Base-by-base conservation (phyloP, 2,888 invertebrate genomes). In the Crematogaster levior region DNA sequence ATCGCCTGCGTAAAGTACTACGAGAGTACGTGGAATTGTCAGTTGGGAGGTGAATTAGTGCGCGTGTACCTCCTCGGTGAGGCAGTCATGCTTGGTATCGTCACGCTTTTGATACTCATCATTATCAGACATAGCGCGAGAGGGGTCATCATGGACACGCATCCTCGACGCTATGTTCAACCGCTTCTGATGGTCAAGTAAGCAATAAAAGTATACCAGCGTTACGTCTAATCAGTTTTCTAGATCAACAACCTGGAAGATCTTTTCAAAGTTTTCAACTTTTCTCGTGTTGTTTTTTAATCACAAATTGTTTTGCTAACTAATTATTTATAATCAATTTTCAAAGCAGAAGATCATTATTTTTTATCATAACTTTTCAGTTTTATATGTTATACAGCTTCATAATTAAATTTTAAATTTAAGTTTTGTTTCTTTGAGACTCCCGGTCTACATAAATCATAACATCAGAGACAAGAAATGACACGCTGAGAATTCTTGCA, bases 71-170 rank as follows among this genome's bases (percentile, higher is more conserved):
- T 97, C 79, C 95, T 97, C 90, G 97, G 97, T 43, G 96, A 96
- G 91, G 94, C 97, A 92, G 95, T 95, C 10, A 95, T 97, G 86
- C 96, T 97, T 82, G 96, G 96, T 18, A 93, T 96, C 56, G 95
- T 97, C 77, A 96, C 97, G 92, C 93, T 97, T 87, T 95, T 97
- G 48, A 94, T 97, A 84, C 95, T 96, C 60, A 96, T 96, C 37
- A 95, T 97, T 87, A 96, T 97, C 48, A 96, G 96, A 93, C 96
- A 97, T 89, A 97, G 97, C 87, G 96, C 97, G 15, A 95, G 96
- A 90, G 98, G 98, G 40, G 97, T 97, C 84, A 97, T 98, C 90
- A 97, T 97, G 84, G 97, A 98, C 89, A 96, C 96, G 37, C 95
- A 96, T 77, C 96, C 97, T 7, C 95, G 98, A 88, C 96, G 96